phyloP scores from a whole-genome alignment of 1,140 invertebrate species.

The Spodoptera frugiperda region DNA sequence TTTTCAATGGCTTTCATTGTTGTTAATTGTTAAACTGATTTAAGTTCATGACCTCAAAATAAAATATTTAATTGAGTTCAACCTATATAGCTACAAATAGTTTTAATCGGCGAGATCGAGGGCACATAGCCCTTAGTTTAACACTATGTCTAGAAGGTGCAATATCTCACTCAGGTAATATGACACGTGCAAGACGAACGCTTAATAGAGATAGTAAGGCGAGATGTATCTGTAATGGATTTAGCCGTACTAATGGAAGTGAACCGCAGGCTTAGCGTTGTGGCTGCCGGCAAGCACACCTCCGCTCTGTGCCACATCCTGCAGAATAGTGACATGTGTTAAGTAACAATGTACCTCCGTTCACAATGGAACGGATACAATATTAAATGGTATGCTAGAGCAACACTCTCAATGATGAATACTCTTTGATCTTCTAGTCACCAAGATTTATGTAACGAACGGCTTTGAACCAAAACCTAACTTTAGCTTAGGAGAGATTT shows the following conservation, averaged over 20 bases:
- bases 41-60: too few species aligned
- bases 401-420: slow-evolving; percentile 3
- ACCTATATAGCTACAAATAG: too few species aligned
- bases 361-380: slow-evolving; percentile 21
- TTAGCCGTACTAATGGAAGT: slow-evolving; percentile 75
- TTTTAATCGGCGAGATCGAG: too few species aligned
- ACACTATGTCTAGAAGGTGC: slow-evolving; percentile 11
- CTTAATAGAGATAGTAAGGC: slow-evolving; percentile 46
- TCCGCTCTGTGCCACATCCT: slow-evolving; percentile 60
- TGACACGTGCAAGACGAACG: slow-evolving; percentile 27
- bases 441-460: neutral
- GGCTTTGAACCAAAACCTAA: neutral
- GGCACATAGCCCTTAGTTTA: too few species aligned
- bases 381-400: slow-evolving; percentile 6
- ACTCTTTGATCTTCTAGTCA: neutral
- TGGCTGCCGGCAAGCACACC: slow-evolving; percentile 63
- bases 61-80: too few species aligned
- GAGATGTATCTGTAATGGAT: slow-evolving; percentile 72
- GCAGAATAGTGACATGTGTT: slow-evolving; percentile 59
- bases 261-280: slow-evolving; percentile 75
- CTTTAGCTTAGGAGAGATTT: too few species aligned
- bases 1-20: too few species aligned
- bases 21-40: too few species aligned
- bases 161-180: slow-evolving; percentile 24
- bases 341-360: slow-evolving; percentile 48